Evolutionary conservation across 2,113 vertebrate species (phyloP).

Genomic region (Lota lota): DNA sequence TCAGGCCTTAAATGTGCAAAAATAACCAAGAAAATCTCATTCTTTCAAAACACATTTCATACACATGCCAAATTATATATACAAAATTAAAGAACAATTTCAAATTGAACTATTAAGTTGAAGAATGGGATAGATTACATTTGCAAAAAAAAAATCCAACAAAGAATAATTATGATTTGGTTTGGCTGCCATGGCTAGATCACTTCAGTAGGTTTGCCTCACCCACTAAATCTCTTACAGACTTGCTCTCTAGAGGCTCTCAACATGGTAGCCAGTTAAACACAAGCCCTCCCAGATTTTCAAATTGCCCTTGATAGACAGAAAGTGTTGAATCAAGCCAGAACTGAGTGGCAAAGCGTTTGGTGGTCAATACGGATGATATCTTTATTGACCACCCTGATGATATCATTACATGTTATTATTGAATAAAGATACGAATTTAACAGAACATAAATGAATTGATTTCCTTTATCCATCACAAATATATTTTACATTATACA

Average conservation of each 20-base stretch:
- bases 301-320: conserved; percentile 22
- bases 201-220: conserved; percentile 49
- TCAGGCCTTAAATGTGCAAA: conserved; percentile 15
- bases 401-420: no score
- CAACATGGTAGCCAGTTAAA: conserved; percentile 25
- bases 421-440: no score
- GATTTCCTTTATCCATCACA: no score
- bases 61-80: no score
- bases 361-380: no score
- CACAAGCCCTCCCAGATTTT: conserved; percentile 19
- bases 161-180: conserved; percentile 41
- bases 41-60: background rate
- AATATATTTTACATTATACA: no score
- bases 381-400: no score
- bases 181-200: conserved; percentile 47
- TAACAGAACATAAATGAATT: no score
- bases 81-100: no score
- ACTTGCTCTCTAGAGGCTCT: conserved; percentile 7
- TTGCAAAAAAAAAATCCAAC: conserved; percentile 47
- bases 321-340: no score
- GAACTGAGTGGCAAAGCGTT: no score
- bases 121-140: conserved; percentile 49
- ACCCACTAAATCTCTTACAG: conserved; percentile 59
- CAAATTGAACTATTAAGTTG: no score
- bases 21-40: conserved; percentile 9